These are phyloP conservation scores for Caerostris extrusa DNA, from an alignment of 1,140 invertebrate species.

Conservation along the genomic window DNA sequence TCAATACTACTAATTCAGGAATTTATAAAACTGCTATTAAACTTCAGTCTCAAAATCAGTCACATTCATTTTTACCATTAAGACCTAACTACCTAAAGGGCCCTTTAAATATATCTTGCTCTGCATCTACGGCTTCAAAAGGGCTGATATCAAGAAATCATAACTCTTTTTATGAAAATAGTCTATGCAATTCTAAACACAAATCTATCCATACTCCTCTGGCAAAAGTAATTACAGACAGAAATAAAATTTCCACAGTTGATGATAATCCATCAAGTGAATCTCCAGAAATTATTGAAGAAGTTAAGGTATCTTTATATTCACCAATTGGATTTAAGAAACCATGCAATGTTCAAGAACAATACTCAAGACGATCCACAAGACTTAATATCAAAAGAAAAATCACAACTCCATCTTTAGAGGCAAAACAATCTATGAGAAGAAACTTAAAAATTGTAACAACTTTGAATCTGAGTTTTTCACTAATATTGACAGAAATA, in stretches of 20 bases:
- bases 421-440: not conserved
- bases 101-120: not conserved
- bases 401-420: not conserved
- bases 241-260: not conserved
- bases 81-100: not conserved
- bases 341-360: not conserved
- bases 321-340: not conserved
- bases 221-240: not conserved
- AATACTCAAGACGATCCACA: not conserved
- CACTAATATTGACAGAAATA: not conserved
- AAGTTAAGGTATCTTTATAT: not conserved
- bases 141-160: not conserved
- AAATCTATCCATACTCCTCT: constrained; percentile 41
- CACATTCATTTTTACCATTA: not conserved
- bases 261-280: not conserved
- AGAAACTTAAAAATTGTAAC: not conserved
- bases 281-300: not conserved
- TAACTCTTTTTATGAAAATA: not conserved
- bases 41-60: not conserved
- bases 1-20: not conserved
- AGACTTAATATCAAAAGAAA: constrained; percentile 33
- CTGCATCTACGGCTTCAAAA: too few species aligned
- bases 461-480: not conserved
- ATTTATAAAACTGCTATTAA: not conserved
- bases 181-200: not conserved